phyloP scores from a whole-genome alignment of 2,888 invertebrate genomes.

The Drosophila antonietae region DNA sequence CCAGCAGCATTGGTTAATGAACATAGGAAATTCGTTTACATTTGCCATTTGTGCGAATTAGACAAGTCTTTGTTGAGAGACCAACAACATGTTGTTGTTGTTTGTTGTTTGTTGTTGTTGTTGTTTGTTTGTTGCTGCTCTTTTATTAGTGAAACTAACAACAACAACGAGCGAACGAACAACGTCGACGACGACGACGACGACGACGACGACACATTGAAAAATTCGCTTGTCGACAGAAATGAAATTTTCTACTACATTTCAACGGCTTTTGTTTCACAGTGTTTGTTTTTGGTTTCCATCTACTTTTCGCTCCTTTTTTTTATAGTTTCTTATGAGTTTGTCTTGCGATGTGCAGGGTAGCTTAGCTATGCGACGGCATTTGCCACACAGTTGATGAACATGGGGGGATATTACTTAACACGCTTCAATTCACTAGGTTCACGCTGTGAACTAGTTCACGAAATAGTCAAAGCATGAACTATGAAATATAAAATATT shows the following conservation, averaged over 20 bases:
- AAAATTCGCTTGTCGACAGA: conserved; percentile 66
- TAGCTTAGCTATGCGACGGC: conserved; percentile 7
- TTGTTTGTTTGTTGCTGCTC: conserved; percentile 38
- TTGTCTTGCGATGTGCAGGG: background rate
- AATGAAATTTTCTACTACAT: conserved; percentile 63
- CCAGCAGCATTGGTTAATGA: conserved; percentile 62
- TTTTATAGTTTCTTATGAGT: conserved; percentile 40
- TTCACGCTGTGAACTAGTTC: background rate
- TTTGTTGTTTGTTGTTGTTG: conserved; percentile 1
- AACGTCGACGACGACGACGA: background rate
- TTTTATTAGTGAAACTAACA: conserved; percentile 57
- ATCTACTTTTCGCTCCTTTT: conserved; percentile 13
- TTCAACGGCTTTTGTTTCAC: conserved; percentile 65
- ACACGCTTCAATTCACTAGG: background rate
- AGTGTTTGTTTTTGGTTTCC: conserved; percentile 43
- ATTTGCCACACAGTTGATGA: background rate
- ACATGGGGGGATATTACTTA: background rate
- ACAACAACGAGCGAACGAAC: background rate
- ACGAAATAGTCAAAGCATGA: no score
- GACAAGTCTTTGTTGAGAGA: conserved; percentile 52
- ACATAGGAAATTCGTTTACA: conserved; percentile 76
- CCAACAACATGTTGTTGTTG: conserved; percentile 30
- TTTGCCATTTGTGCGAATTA: conserved; percentile 77
- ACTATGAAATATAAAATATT: no score
- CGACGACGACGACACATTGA: conserved; percentile 48